Conservation (phyloP, 2,113 vertebrate species). For the Oreocharis arfaki region DNA sequence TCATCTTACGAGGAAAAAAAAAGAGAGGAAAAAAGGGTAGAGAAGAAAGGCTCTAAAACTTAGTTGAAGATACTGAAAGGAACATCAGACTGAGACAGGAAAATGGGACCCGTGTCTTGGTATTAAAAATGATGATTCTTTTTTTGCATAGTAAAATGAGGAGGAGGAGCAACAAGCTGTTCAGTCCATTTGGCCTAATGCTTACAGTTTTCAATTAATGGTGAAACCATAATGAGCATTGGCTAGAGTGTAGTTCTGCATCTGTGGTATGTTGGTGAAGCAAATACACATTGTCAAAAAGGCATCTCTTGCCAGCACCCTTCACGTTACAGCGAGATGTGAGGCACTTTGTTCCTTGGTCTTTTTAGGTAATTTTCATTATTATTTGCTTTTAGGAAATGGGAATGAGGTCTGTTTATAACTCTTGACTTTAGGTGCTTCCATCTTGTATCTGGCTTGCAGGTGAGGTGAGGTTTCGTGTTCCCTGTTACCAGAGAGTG, state of each 20-base stretch:
- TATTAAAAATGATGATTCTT: not conserved
- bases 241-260: not conserved
- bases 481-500: not conserved
- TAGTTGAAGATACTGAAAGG: not conserved
- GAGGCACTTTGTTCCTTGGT: not conserved
- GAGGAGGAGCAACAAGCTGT: not conserved
- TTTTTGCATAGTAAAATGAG: not conserved
- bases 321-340: rapidly evolving
- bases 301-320: not conserved
- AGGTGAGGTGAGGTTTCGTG: not conserved
- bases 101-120: not conserved
- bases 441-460: not conserved
- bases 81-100: not conserved
- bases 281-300: not conserved
- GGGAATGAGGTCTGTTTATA: not conserved
- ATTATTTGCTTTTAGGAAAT: not conserved
- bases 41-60: not conserved
- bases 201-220: not conserved
- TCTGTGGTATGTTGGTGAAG: not conserved
- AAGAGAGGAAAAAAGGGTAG: not conserved
- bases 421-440: not conserved
- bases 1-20: not conserved
- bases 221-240: not conserved
- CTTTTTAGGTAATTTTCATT: not conserved
- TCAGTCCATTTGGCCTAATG: not conserved